Conservation (phyloP, 1,140 invertebrate species). For the Tetraneura akinire region DNA sequence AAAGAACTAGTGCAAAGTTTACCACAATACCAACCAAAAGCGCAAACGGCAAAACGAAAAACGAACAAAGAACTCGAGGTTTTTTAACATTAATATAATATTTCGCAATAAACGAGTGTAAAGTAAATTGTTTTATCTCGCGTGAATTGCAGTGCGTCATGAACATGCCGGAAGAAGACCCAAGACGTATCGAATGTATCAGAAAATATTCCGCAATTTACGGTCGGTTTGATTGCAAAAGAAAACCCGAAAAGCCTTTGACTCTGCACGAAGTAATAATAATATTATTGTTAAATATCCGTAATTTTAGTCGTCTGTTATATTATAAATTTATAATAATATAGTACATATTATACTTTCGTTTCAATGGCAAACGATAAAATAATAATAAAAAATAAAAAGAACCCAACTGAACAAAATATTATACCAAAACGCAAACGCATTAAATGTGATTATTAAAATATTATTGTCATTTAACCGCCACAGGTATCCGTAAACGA, state of each 20-base stretch:
- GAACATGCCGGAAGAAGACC: conserved; percentile 85
- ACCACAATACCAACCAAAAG: conserved; percentile 83
- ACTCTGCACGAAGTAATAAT: conserved; percentile 93
- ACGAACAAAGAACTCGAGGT: conserved; percentile 90
- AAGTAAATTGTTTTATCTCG: neutral
- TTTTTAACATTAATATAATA: conserved; percentile 53
- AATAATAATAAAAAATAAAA: too few relatives aligned
- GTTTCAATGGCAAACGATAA: too few relatives aligned
- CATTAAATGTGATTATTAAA: neutral
- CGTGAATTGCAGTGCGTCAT: conserved; percentile 71
- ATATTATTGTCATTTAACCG: conserved; percentile 48
- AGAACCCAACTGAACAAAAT: too few relatives aligned
- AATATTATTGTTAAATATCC: too few relatives aligned
- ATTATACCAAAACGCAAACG: too few relatives aligned
- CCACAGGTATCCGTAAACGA: conserved; percentile 89
- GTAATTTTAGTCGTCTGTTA: neutral
- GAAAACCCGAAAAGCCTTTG: conserved; percentile 92
- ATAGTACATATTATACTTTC: too few relatives aligned
- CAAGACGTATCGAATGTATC: conserved; percentile 87
- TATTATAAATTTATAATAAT: neutral
- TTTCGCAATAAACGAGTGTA: too few relatives aligned
- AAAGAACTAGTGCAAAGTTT: conserved; percentile 79
- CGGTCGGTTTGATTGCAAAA: conserved; percentile 92
- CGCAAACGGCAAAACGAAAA: conserved; percentile 83
- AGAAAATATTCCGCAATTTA: conserved; percentile 96